Percentiles rank a stretch among this genome's conserved stretches.
Conservation (phyloP, 2,113 vertebrate species). For the Neodontobutis hainanensis region DNA sequence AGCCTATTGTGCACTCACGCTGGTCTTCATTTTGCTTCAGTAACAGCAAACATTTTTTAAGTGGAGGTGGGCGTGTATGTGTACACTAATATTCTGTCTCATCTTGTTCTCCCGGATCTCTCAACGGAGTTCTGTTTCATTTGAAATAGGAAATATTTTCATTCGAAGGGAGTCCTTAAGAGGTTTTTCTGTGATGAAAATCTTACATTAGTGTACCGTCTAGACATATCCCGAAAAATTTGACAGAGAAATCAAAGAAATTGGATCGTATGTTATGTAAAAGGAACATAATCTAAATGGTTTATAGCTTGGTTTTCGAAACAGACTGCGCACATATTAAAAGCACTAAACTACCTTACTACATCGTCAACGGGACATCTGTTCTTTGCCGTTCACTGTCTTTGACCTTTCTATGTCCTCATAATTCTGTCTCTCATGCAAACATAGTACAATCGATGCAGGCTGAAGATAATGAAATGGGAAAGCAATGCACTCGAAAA, state of each 20-base stretch:
- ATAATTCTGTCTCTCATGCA: constrained; percentile 30
- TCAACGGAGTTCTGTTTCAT: constrained; percentile 24
- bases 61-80: constrained; percentile 25
- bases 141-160: constrained; percentile 20
- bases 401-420: constrained; percentile 29
- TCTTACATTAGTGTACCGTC: neutral
- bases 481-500: constrained; percentile 10
- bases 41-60: constrained; percentile 31
- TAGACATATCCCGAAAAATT: neutral
- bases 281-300: neutral
- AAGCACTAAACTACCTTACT: neutral
- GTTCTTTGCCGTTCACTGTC: constrained; percentile 5
- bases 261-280: neutral
- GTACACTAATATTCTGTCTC: constrained; percentile 25
- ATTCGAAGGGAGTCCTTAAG: constrained; percentile 13
- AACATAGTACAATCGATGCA: constrained; percentile 35
- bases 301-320: constrained; percentile 8
- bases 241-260: neutral
- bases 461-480: constrained; percentile 35
- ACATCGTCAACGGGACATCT: neutral
- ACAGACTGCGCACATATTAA: constrained; percentile 11
- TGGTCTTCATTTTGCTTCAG: constrained; percentile 45
- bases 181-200: constrained; percentile 12
- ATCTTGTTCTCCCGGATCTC: constrained; percentile 18
- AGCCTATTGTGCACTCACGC: constrained; percentile 46